Evolutionary conservation across 2,888 invertebrate species (phyloP).

Genomic region (Ormyrus labotus): DNA sequence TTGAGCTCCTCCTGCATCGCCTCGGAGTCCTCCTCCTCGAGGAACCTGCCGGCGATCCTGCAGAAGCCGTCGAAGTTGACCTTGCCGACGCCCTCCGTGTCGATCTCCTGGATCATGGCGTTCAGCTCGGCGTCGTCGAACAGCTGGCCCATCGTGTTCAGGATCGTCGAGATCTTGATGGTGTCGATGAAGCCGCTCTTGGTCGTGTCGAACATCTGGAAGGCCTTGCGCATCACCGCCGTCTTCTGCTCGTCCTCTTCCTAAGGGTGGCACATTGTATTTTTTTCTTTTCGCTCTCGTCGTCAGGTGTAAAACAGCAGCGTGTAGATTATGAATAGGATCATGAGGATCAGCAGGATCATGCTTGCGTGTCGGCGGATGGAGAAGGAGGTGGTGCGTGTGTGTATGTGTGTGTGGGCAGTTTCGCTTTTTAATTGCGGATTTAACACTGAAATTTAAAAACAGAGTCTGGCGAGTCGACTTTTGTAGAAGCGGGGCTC

Average conservation of each 20-base stretch:
- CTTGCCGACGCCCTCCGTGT: conserved; percentile 93
- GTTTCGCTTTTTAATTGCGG: neutral
- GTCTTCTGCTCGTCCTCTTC: conserved; percentile 87
- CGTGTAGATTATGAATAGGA: conserved; percentile 47
- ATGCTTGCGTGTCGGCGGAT: conserved; percentile 13
- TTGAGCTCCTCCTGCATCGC: conserved; percentile 97
- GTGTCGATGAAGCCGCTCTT: conserved; percentile 95
- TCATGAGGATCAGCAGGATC: conserved; percentile 48
- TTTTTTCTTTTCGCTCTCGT: neutral
- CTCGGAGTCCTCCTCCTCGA: conserved; percentile 97
- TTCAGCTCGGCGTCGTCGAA: conserved; percentile 95
- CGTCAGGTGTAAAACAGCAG: conserved; percentile 48
- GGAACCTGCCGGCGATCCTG: conserved; percentile 93
- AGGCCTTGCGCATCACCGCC: conserved; percentile 95
- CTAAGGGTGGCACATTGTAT: conserved; percentile 58
- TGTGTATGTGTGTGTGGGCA: no score
- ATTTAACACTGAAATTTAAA: neutral
- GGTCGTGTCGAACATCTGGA: conserved; percentile 97
- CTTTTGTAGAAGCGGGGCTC: no score
- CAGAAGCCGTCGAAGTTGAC: conserved; percentile 97
- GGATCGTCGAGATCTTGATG: conserved; percentile 91
- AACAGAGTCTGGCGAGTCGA: no score
- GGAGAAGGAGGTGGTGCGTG: no score
- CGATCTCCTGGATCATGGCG: conserved; percentile 92
- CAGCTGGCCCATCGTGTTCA: conserved; percentile 96